These are phyloP conservation scores for Macrotis lagotis DNA, from an alignment of 2,113 vertebrate species.

Conservation along the genomic window DNA sequence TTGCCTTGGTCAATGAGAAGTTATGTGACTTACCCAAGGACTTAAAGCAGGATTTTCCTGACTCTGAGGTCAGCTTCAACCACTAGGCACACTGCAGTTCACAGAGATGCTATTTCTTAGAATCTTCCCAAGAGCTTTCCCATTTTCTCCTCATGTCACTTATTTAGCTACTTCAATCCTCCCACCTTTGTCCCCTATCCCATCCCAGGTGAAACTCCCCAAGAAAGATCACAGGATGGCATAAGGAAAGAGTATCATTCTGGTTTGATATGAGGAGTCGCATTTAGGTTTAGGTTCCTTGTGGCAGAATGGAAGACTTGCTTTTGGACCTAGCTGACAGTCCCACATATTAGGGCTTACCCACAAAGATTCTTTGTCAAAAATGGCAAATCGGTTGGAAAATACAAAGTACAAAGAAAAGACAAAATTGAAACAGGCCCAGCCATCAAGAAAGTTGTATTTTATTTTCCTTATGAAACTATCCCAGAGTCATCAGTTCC, in stretches of 20 bases:
- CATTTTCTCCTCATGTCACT: not conserved
- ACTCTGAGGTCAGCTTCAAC: not conserved
- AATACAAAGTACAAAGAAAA: too few relatives aligned
- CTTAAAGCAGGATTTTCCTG: not conserved
- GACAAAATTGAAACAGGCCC: not conserved
- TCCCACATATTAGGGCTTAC: not conserved
- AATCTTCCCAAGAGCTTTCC: not conserved
- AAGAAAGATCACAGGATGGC: too few relatives aligned
- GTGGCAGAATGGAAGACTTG: not conserved
- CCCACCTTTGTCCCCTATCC: not conserved
- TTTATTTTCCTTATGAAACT: conserved; percentile 35
- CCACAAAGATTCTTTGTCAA: not conserved
- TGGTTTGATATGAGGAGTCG: too few relatives aligned
- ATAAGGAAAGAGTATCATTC: too few relatives aligned
- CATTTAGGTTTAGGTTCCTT: too few relatives aligned
- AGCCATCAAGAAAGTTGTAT: not conserved
- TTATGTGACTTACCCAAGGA: not conserved
- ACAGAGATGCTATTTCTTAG: not conserved
- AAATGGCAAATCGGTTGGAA: not conserved
- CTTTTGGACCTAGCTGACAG: not conserved
- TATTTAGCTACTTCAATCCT: not conserved
- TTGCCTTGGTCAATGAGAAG: not conserved
- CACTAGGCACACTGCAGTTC: too few relatives aligned
- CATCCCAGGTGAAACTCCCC: not conserved
- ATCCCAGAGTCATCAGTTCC: conserved; percentile 48